Conservation (phyloP, 2,113 vertebrate species). For the Cyanistes caeruleus region DNA sequence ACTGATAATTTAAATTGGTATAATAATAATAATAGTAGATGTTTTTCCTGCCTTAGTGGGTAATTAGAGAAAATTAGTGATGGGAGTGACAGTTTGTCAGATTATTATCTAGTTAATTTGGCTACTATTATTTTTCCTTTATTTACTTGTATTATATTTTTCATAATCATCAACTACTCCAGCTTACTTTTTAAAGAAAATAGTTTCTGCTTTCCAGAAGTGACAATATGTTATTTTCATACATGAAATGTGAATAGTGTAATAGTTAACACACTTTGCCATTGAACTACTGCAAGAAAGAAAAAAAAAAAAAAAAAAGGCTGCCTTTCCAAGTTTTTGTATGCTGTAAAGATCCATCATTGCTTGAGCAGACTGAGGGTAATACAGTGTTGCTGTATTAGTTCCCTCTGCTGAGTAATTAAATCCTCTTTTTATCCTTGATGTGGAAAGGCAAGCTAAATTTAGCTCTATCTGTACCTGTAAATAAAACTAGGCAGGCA, state of each 20-base stretch:
- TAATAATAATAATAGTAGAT: neutral
- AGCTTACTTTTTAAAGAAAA: neutral
- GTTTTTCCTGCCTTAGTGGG: neutral
- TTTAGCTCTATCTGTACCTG: neutral
- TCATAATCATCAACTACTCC: neutral
- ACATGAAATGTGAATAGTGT: neutral
- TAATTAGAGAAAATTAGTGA: neutral
- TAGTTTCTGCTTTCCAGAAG: neutral
- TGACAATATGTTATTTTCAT: neutral
- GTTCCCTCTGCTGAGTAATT: neutral
- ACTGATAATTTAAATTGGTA: neutral
- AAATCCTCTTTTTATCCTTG: neutral
- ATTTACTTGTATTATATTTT: neutral
- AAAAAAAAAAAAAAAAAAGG: accelerated
- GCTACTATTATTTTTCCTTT: neutral
- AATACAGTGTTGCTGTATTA: neutral
- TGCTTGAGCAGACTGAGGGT: neutral
- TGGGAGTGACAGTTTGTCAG: neutral
- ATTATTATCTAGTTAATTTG: neutral
- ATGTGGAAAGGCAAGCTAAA: neutral
- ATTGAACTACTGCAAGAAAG: neutral
- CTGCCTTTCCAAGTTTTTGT: neutral
- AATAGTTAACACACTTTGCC: neutral
- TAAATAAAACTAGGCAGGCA: neutral
- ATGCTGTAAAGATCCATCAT: neutral